Conservation (phyloP, 2,113 vertebrate genomes). For the Tragelaphus strepsiceros region DNA sequence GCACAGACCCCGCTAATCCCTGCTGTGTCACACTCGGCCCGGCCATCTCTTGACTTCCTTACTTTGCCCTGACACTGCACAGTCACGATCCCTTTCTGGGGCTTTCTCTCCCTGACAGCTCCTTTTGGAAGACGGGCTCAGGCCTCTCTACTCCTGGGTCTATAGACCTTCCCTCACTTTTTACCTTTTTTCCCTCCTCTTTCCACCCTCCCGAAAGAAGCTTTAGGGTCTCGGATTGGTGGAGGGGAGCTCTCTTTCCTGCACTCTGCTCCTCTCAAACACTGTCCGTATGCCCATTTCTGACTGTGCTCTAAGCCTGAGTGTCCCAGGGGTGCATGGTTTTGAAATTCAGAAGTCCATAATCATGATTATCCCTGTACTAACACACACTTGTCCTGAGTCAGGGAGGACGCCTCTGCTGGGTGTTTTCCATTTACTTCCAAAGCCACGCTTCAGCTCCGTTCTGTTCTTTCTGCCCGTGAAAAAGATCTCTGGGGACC, state of each 20-base stretch:
- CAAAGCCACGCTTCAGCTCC: not conserved
- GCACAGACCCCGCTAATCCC: not conserved
- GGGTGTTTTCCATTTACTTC: not conserved
- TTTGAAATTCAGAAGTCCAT: not conserved
- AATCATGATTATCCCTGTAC: not conserved
- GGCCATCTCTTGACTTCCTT: not conserved
- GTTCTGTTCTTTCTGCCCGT: not conserved
- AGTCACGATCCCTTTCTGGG: not conserved
- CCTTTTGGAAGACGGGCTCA: not conserved
- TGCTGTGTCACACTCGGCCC: not conserved
- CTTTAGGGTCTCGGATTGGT: not conserved
- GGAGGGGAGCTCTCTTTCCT: not conserved
- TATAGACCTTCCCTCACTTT: not conserved
- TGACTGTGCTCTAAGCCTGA: not conserved
- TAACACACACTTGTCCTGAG: not conserved
- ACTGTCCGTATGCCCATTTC: not conserved
- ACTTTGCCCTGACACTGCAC: not conserved
- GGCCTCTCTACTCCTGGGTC: not conserved
- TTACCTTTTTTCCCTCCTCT: not conserved
- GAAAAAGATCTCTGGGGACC: not conserved
- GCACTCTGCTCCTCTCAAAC: not conserved
- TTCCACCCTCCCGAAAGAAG: accelerated
- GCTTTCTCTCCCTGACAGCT: not conserved
- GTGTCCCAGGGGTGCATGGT: not conserved
- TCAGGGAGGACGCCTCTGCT: not conserved